Evolutionary conservation across 2,797 vertebrate genomes (phyloP), one percentile per base, ranked within the genome.

Genomic region (Neoniphon sammara): DNA sequence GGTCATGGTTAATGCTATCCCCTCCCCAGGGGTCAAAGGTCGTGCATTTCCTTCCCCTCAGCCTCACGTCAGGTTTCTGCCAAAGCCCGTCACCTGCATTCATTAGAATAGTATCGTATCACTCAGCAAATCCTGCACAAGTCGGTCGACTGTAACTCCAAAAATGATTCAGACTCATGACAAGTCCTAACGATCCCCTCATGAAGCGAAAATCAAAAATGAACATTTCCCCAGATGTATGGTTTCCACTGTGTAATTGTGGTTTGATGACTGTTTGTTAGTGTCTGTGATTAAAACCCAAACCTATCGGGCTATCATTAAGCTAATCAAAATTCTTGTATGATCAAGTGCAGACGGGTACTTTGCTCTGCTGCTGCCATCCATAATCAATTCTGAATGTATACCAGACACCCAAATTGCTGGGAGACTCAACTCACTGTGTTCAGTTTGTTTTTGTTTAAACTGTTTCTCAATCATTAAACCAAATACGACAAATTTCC

Each of bases 221-320:
- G 59, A 87, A 77, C 62, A 18, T 52, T 67, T 72, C 64, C 69
- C 66, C 85, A 85, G 85, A 88, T 85, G 70, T 66, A 46, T 31
- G 18, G 42, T 49, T 58, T 44, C 66, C 55, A 36, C 59, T 30
- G 57, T 77, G 73, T 83, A 87, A 88, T 86, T 86, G 77, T 75
- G 50, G 74, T 85, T 82, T 66, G 63, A 81, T 85, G 73, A 79
- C 70, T 85, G 78, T 88, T 74, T 84, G 71, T 77, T 70, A 23
- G 59, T 79, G 75, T 82, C 80, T 81, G 74, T 84, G 69, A 89
- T 85, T 80, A 74, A 85, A 84, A 87, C 71, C 77, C 83, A 84
- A 89, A 88, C 84, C 76, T 78, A 84, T 75, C 73, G 78, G 79
- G 70, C 75, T 88, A 81, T 87, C 77, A 90, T 89, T 88, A 87